Conservation (phyloP, 2,797 vertebrate species). For the Sebastes goodei region DNA sequence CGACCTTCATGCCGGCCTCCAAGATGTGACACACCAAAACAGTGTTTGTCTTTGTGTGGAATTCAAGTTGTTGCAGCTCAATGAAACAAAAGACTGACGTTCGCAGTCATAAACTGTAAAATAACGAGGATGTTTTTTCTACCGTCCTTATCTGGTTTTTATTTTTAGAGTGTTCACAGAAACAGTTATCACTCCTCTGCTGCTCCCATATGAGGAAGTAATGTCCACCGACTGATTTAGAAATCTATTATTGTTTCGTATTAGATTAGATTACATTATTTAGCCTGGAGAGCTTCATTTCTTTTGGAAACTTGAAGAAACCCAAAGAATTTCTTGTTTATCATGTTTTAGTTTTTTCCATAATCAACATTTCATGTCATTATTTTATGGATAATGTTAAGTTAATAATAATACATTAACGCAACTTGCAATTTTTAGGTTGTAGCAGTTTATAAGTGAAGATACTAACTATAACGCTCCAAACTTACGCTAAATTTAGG, state of each 20-base stretch:
- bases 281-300: not conserved
- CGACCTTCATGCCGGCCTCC: slow-evolving; percentile 53
- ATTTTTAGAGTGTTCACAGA: slow-evolving; percentile 35
- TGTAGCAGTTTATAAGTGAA: no score
- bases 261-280: not conserved
- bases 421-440: no score
- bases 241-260: not conserved
- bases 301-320: not conserved
- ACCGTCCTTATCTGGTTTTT: slow-evolving; percentile 14
- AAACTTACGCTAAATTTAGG: no score
- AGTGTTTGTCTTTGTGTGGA: slow-evolving; percentile 11
- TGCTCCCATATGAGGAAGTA: slow-evolving; percentile 13
- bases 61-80: not conserved
- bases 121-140: not conserved
- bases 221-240: not conserved
- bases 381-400: no score
- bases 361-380: not conserved
- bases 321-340: not conserved
- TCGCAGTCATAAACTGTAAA: not conserved
- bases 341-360: not conserved
- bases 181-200: slow-evolving; percentile 20
- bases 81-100: not conserved
- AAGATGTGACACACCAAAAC: slow-evolving; percentile 23
- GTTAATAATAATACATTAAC: no score
- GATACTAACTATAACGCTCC: no score